These are phyloP conservation scores for Parnassius orleans DNA, from an alignment of 2,888 invertebrate species.

Conservation along the genomic window DNA sequence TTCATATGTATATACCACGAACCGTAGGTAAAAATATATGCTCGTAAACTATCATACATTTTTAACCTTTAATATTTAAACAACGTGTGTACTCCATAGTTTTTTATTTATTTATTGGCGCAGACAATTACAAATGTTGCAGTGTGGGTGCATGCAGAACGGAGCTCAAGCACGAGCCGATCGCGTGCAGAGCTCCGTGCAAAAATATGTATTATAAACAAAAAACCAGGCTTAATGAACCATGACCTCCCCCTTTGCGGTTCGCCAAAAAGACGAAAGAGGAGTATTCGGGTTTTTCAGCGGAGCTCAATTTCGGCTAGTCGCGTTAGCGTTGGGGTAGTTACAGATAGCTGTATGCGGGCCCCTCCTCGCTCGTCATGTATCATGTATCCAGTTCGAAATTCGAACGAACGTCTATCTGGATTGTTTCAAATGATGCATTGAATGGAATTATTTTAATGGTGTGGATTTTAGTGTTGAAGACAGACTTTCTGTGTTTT, in stretches of 20 bases:
- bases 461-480: too few species aligned
- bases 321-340: conserved; percentile 50
- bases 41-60: too few species aligned
- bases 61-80: neutral
- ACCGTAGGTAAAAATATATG: too few species aligned
- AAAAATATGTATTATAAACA: conserved; percentile 71
- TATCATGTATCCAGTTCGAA: conserved; percentile 65
- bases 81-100: conserved; percentile 1
- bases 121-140: conserved; percentile 28
- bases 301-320: conserved; percentile 59
- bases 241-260: conserved; percentile 46
- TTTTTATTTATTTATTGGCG: conserved; percentile 10
- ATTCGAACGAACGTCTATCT: conserved; percentile 41
- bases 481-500: too few species aligned
- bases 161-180: conserved; percentile 58
- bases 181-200: conserved; percentile 72
- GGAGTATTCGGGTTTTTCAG: conserved; percentile 46
- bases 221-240: conserved; percentile 59
- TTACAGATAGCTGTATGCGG: conserved; percentile 58
- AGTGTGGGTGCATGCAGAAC: conserved; percentile 62
- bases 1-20: too few species aligned
- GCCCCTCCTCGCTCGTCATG: conserved; percentile 58
- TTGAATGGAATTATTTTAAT: too few species aligned
- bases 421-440: conserved; percentile 16
- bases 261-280: conserved; percentile 51